These are phyloP conservation scores for Andrena hattorfiana DNA, from an alignment of 2,888 invertebrate species.

Conservation along the genomic window DNA sequence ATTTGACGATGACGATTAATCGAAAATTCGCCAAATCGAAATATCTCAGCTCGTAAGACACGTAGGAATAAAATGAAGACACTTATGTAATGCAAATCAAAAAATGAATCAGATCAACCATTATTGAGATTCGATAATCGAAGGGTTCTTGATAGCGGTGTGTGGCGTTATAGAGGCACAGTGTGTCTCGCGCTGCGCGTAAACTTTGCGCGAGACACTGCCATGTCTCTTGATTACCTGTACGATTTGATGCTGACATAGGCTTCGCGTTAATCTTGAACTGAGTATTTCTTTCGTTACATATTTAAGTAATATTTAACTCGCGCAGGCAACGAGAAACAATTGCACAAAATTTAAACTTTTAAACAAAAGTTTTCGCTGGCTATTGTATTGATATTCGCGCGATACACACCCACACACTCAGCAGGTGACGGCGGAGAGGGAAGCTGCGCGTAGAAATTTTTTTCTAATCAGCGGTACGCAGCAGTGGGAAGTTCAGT, in stretches of 20 bases:
- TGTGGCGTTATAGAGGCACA: too few relatives aligned
- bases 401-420: constrained; percentile 16
- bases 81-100: too few relatives aligned
- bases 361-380: neutral
- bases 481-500: constrained; percentile 40
- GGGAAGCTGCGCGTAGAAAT: constrained; percentile 48
- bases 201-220: too few relatives aligned
- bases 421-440: constrained; percentile 58
- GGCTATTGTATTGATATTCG: neutral
- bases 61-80: too few relatives aligned
- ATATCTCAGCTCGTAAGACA: too few relatives aligned
- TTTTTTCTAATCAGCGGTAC: constrained; percentile 34
- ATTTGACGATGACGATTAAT: too few relatives aligned
- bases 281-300: neutral
- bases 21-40: too few relatives aligned
- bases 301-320: neutral
- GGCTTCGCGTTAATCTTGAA: neutral
- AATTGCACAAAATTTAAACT: neutral
- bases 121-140: too few relatives aligned
- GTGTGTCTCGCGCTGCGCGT: too few relatives aligned
- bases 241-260: neutral
- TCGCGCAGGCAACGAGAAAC: neutral
- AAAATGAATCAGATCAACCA: too few relatives aligned
- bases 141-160: too few relatives aligned
- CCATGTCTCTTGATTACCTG: too few relatives aligned